Percentiles rank a stretch among this genome's conserved stretches.
These are phyloP conservation scores for Palythoa grandis DNA, from an alignment of 92 coral and sea anemone species.

Conservation along the genomic window DNA sequence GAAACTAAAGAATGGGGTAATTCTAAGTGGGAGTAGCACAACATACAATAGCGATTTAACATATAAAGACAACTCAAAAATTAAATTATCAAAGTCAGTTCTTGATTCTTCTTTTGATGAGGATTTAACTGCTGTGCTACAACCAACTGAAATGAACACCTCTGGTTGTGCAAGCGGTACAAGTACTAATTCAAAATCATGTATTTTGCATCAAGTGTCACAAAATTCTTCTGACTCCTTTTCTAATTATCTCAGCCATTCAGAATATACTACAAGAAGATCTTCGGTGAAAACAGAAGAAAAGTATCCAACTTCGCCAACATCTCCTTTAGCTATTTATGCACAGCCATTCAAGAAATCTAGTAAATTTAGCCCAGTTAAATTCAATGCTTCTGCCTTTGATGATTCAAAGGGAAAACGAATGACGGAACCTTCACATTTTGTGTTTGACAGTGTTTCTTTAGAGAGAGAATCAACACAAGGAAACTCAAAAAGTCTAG, in stretches of 20 bases:
- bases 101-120: constrained; percentile 66
- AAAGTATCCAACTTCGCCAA: neutral
- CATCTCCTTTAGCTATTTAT: constrained; percentile 19
- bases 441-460: constrained; percentile 13
- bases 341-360: constrained; percentile 41
- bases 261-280: neutral
- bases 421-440: neutral
- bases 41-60: neutral
- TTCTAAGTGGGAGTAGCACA: neutral
- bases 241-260: neutral
- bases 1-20: neutral
- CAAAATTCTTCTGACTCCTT: neutral
- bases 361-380: constrained; percentile 36
- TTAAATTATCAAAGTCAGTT: constrained; percentile 16
- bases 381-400: neutral
- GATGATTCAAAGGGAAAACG: neutral
- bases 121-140: constrained; percentile 47
- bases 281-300: neutral
- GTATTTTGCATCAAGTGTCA: neutral
- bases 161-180: neutral
- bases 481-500: neutral
- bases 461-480: neutral
- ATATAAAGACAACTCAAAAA: neutral
- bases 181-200: neutral
- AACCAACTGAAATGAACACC: constrained; percentile 2